These are phyloP conservation scores for Neoitamus cyanurus DNA, from an alignment of 2,888 invertebrate species.

Conservation along the genomic window DNA sequence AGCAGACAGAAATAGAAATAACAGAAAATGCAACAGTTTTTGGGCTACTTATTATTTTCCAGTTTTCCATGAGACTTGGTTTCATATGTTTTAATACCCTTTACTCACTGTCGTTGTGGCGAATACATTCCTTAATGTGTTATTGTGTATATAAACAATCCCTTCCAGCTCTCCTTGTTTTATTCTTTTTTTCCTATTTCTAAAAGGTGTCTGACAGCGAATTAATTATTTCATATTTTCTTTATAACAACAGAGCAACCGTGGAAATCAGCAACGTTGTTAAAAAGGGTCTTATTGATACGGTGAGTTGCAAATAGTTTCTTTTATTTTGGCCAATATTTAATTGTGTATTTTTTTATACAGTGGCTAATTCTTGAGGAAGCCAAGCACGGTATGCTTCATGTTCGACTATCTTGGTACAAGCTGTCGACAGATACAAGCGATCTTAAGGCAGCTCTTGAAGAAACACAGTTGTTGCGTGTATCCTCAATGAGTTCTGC, in stretches of 20 bases:
- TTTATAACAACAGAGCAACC: slow-evolving; percentile 70
- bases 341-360: slow-evolving; percentile 49
- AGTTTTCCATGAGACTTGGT: background rate
- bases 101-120: background rate
- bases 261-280: slow-evolving; percentile 78
- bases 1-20: background rate
- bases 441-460: slow-evolving; percentile 79
- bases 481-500: slow-evolving; percentile 82
- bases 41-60: background rate
- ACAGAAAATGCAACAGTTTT: background rate
- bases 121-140: slow-evolving; percentile 5
- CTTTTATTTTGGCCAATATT: background rate
- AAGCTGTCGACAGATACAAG: slow-evolving; percentile 76
- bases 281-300: slow-evolving; percentile 77
- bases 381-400: slow-evolving; percentile 94
- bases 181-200: background rate
- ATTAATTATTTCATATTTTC: background rate
- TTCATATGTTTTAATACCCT: background rate
- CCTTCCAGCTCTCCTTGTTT: background rate
- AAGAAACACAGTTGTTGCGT: slow-evolving; percentile 79
- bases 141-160: slow-evolving; percentile 11
- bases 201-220: background rate
- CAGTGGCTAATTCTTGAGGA: slow-evolving; percentile 96
- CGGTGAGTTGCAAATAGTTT: slow-evolving; percentile 68
- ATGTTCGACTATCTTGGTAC: slow-evolving; percentile 91